Evolutionary conservation across 2,797 vertebrate species (phyloP), one percentile per base, ranked within the genome.

Genomic region (Scleropages formosus): DNA sequence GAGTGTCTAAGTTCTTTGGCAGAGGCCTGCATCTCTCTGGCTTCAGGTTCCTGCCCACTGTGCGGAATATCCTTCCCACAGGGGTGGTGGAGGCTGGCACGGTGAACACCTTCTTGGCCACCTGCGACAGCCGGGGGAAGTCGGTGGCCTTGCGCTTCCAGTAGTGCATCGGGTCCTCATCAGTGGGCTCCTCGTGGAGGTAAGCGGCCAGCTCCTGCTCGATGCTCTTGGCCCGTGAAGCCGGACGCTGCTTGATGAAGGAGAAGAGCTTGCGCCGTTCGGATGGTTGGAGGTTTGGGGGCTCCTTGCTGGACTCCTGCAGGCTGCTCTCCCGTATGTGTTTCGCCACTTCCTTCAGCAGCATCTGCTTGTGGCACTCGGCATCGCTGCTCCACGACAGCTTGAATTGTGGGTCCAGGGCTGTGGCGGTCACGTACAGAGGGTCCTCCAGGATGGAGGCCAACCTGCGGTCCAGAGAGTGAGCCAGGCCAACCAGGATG

Each of bases 341-440:
- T 87, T 91, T 93, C 74, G 87, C 86, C 75, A 94, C 77, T 79
- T 94, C 93, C 78, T 91, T 90, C 78, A 92, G 77, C 31, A 94
- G 79, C 71, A 93, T 86, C 80, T 94, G 92, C 82, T 85, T 89
- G 85, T 94, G 93, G 92, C 92, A 92, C 74, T 93, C 93, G 0
- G 85, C 87, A 80, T 90, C 91, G 79, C 89, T 93, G 89, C 93
- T 94, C 93, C 93, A 94, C 4, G 93, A 90, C 24, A 94, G 91
- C 79, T 94, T 94, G 81, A 94, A 94, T 86, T 94, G 93, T 13
- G 93, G 93, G 80, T 94, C 93, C 80, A 94, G 78, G 6, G 90
- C 91, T 74, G 93, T 92, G 76, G 91, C 92, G 1, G 88, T 91
- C 76, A 94, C 82, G 78, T 92, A 93, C 56, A 94, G 89, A 4